These are phyloP conservation scores for Sebastes alutus DNA, from an alignment of 2,797 vertebrate species.

Conservation along the genomic window DNA sequence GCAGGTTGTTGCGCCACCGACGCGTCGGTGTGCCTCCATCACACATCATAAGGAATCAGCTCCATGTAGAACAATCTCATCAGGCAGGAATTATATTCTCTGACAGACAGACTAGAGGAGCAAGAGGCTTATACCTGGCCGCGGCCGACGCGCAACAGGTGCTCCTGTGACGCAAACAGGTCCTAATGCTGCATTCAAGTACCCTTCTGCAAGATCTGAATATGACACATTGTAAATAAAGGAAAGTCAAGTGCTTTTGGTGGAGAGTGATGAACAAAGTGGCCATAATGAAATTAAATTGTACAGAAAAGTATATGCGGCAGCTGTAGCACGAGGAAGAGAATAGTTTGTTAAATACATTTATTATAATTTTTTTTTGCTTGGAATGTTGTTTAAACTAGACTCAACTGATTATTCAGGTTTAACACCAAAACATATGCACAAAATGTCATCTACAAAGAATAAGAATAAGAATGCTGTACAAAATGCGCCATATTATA, in stretches of 20 bases:
- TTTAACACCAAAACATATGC: neutral
- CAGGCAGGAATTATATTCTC: slow-evolving; percentile 7
- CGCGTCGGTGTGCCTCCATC: slow-evolving; percentile 25
- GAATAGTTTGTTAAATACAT: neutral
- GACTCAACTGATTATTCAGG: neutral
- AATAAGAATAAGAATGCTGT: neutral
- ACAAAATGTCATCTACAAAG: neutral
- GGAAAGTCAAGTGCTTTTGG: neutral
- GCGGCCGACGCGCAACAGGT: neutral
- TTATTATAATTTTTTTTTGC: neutral
- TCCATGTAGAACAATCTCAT: slow-evolving; percentile 1
- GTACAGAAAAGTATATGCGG: neutral
- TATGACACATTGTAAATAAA: neutral
- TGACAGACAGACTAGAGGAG: neutral
- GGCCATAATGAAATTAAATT: neutral
- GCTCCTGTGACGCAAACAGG: slow-evolving; percentile 47
- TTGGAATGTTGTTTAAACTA: neutral
- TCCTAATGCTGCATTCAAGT: slow-evolving; percentile 56
- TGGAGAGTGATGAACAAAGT: neutral
- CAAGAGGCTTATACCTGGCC: slow-evolving; percentile 58
- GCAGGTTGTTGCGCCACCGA: slow-evolving; percentile 33
- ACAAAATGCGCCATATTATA: neutral
- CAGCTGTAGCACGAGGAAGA: neutral
- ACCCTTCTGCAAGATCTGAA: slow-evolving; percentile 8
- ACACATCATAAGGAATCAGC: slow-evolving; percentile 41